These are phyloP conservation scores for Euwallacea similis DNA, from an alignment of 1,140 invertebrate genomes.

Conservation along the genomic window DNA sequence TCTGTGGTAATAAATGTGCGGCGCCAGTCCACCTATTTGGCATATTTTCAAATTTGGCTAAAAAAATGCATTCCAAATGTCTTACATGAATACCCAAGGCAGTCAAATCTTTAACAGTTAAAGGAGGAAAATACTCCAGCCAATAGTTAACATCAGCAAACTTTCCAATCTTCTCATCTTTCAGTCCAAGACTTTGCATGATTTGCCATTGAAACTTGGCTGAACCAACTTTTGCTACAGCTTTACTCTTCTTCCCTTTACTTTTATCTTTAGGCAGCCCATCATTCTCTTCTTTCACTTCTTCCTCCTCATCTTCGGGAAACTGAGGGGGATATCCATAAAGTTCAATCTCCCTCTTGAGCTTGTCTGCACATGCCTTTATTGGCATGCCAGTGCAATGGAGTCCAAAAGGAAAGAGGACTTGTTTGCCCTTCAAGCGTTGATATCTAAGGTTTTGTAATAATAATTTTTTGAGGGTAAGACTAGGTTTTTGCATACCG, in stretches of 20 bases:
- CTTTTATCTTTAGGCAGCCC: slow-evolving; percentile 87
- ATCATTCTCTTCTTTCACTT: slow-evolving; percentile 60
- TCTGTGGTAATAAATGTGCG: slow-evolving; percentile 98
- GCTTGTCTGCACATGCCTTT: slow-evolving; percentile 97
- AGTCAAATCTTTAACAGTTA: slow-evolving; percentile 83
- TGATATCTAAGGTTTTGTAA: slow-evolving; percentile 55
- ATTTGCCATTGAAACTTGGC: slow-evolving; percentile 99
- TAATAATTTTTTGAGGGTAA: neutral
- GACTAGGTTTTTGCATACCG: slow-evolving; percentile 59
- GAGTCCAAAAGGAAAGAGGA: slow-evolving; percentile 97
- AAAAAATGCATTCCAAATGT: neutral
- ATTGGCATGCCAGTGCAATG: slow-evolving; percentile 98
- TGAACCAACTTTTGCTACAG: slow-evolving; percentile 85
- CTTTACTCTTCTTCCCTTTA: slow-evolving; percentile 99
- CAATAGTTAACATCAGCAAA: slow-evolving; percentile 93
- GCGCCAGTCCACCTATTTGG: slow-evolving; percentile 87
- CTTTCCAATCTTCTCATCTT: slow-evolving; percentile 87
- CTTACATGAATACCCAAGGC: slow-evolving; percentile 87
- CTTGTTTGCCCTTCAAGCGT: slow-evolving; percentile 86
- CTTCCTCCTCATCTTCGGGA: slow-evolving; percentile 64
- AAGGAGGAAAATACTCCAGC: slow-evolving; percentile 95
- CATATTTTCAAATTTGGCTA: neutral
- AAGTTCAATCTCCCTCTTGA: slow-evolving; percentile 89
- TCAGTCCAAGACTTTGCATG: slow-evolving; percentile 90
- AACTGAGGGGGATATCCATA: slow-evolving; percentile 95